Conservation (phyloP, 2,888 invertebrate genomes). For the Carcina quercana region DNA sequence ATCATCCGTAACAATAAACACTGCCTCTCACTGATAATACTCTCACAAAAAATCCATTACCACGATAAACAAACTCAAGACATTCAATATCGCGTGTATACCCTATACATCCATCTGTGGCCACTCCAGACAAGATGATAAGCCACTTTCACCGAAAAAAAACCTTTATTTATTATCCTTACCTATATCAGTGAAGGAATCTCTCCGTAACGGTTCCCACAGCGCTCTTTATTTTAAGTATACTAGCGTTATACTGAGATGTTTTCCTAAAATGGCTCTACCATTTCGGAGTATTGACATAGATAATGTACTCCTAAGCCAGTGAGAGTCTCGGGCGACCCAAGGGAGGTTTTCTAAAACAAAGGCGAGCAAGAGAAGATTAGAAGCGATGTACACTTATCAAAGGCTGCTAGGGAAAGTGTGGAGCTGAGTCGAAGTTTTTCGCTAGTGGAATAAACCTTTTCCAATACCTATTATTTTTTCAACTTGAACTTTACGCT, state of each 20-base stretch:
- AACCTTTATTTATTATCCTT: constrained; percentile 8
- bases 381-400: constrained; percentile 50
- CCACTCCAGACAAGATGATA: constrained; percentile 5
- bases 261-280: constrained; percentile 59
- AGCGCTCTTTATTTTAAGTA: constrained; percentile 54
- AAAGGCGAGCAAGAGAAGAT: constrained; percentile 56
- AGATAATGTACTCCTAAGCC: constrained; percentile 56
- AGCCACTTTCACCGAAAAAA: constrained; percentile 5
- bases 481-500: too few species aligned
- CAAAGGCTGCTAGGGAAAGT: constrained; percentile 35
- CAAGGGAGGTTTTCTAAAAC: constrained; percentile 52
- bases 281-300: constrained; percentile 59
- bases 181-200: constrained; percentile 44
- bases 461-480: too few species aligned
- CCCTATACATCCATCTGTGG: neutral
- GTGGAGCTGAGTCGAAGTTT: too few species aligned
- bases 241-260: constrained; percentile 62
- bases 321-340: constrained; percentile 30
- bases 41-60: too few species aligned
- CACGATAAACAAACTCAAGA: too few species aligned
- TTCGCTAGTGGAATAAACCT: too few species aligned
- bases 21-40: too few species aligned
- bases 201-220: constrained; percentile 57
- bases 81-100: too few species aligned
- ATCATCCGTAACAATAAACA: too few species aligned